Evolutionary conservation across 2,888 invertebrate genomes (phyloP).

Genomic region (Opisthograptis luteolata): DNA sequence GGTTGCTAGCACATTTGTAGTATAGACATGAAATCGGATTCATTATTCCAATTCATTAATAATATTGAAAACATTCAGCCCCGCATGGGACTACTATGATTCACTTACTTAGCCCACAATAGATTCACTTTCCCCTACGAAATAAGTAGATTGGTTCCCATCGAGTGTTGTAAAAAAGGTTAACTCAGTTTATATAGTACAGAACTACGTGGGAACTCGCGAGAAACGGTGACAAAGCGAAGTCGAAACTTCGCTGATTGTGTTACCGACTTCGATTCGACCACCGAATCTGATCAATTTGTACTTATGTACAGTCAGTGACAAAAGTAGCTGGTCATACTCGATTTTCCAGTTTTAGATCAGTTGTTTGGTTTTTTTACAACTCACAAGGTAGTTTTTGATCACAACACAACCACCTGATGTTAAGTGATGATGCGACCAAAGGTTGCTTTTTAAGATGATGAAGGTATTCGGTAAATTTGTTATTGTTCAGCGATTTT

Average conservation of each 20-base stretch:
- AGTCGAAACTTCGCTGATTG: slow-evolving; percentile 43
- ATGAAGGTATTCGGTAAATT: too few relatives aligned
- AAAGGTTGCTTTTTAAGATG: too few relatives aligned
- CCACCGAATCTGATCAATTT: slow-evolving; percentile 34
- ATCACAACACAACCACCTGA: too few relatives aligned
- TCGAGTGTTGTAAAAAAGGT: slow-evolving; percentile 63
- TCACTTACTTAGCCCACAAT: slow-evolving; percentile 19
- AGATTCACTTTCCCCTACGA: slow-evolving; percentile 50
- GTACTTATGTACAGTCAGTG: slow-evolving; percentile 10
- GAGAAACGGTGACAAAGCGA: slow-evolving; percentile 41
- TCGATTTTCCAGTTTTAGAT: too few relatives aligned
- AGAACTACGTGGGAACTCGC: slow-evolving; percentile 60
- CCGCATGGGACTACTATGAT: slow-evolving; percentile 6
- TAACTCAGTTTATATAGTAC: slow-evolving; percentile 46
- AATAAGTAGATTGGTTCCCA: slow-evolving; percentile 58
- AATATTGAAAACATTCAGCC: slow-evolving; percentile 3
- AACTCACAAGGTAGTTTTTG: too few relatives aligned
- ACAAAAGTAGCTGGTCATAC: too few relatives aligned
- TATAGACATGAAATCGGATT: too few relatives aligned
- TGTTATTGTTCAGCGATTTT: too few relatives aligned
- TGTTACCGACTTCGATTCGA: slow-evolving; percentile 40
- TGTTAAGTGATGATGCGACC: too few relatives aligned
- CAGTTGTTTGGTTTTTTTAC: too few relatives aligned
- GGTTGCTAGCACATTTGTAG: too few relatives aligned
- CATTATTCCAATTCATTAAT: background rate